Evolutionary conservation across 2,113 vertebrate species (phyloP), one percentile per base, ranked within the genome.

Genomic region (Actinemys pallida): DNA sequence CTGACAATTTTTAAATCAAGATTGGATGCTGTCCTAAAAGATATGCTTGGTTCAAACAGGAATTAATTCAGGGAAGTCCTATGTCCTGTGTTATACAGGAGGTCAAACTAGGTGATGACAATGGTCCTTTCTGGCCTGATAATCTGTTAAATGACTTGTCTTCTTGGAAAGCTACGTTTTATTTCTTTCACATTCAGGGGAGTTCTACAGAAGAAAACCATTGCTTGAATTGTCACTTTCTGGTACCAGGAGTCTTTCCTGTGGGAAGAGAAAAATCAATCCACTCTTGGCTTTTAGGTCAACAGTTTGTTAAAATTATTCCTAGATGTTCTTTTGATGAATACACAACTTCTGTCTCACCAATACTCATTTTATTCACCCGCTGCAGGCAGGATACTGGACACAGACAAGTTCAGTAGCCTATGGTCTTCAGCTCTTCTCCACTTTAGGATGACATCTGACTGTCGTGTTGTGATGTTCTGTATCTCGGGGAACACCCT

Each of bases 111-210:
- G 59, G 29, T 27, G 25, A 62, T 62, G 13, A 62, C 29, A 16
- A 29, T 69, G 35, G 65, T 39, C n/a, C 17, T 39, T 72, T 72
- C n/a, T 39, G 65, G 17, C 17, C 65, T 39, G n/a, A 22, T 19
- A 39, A 22, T 72, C 8, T 47, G 22, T 91, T 14, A 81, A 83
- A 83, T 84, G 0, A 75, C 14, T 94, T 86, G 78, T 89, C 27
- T 87, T 96, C 52, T 81, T 78, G 29, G 62, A 95, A 93, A 94
- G 39, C 3, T 93, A 45, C 31, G 12, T 31, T 94, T 91, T 94
- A 88, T 86, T 89, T 14, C 14, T 83, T 52, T 94, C 52, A 88
- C n/a, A 52, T 5, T 50, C 22, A 89, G 20, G 53, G 53, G 79
- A 12, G 72, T 72, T 45, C 25, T 80, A 96, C 87, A 90, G 53